Evolutionary conservation across 2,888 invertebrate genomes (phyloP), one percentile per base, ranked within the genome.

Genomic region (Sussaba pulchella): DNA sequence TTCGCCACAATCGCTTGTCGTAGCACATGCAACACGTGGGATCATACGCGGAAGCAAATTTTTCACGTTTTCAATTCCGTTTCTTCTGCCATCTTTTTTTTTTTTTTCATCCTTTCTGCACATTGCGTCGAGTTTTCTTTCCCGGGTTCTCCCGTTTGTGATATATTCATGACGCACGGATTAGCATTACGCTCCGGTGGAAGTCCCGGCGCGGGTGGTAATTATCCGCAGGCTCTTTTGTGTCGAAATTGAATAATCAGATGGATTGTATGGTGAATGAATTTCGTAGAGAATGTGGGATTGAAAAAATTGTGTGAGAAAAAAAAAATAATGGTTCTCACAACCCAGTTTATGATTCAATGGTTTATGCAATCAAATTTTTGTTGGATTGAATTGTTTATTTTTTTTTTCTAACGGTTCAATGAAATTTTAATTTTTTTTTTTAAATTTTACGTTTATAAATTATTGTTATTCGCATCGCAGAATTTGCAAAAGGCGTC

Each of bases 1-100:
- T 41, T 61, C 19, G 26, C 6, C 14, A 10, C 12, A 24, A 17
- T 17, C 1, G 21, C 21, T 50, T 17, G n/a, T n/a, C 54, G 54
- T 6, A n/a, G 12, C 66, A 50, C 19, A 52, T 63, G 52, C 50
- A 63, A 72, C 72, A 63, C 72, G 72, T 72, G 72, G 61, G 63
- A 72, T 50, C 50, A 61, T 19, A 47, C 6, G 12, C 52, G 63
- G 41, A 63, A 41, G 45, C 14, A 61, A 72, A 64, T 17, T 52
- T 72, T 63, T 50, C 19, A 12, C 43, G 41, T 63, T 72, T 72
- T 41, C 72, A 64, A 26, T 63, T 72, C 41, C n/a, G 12, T 36
- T 21, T 5, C 41, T 63, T 72, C 41, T 31, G 14, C 6, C 19
- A 12, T 5, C 24, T 19, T 26, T 72, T 31, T 43, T 64, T 64